Conservation (phyloP, 2,888 invertebrate species). For the Ophioninae sp. region DNA sequence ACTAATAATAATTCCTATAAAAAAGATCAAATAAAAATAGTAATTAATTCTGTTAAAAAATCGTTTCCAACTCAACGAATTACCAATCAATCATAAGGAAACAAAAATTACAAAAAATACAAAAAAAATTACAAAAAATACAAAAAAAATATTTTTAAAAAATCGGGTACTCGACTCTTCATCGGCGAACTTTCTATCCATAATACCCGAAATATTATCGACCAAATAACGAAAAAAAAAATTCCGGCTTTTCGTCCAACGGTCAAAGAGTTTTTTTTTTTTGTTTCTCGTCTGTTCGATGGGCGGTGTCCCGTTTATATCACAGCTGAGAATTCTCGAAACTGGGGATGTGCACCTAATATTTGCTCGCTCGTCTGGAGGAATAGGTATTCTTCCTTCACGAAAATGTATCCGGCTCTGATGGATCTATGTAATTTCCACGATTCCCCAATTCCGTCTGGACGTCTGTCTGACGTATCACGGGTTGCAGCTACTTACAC, state of each 20-base stretch:
- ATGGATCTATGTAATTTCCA: constrained; percentile 58
- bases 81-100: no score
- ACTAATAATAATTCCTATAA: no score
- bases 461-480: constrained; percentile 50
- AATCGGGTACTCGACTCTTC: no score
- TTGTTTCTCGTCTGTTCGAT: constrained; percentile 4
- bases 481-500: constrained; percentile 32
- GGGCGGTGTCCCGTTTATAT: constrained; percentile 1
- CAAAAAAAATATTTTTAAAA: no score
- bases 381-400: constrained; percentile 14
- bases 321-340: constrained; percentile 15
- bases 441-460: constrained; percentile 50
- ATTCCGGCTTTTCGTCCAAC: not conserved
- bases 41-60: no score
- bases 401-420: constrained; percentile 29
- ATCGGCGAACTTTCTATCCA: no score
- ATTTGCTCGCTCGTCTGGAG: constrained; percentile 26
- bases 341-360: not conserved
- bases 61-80: no score
- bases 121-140: not conserved
- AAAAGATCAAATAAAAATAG: no score
- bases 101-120: not conserved
- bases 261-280: not conserved
- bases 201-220: not conserved
- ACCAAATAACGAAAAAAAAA: not conserved